Conservation (phyloP, 2,113 vertebrate species). For the Dryoscopus gambensis region DNA sequence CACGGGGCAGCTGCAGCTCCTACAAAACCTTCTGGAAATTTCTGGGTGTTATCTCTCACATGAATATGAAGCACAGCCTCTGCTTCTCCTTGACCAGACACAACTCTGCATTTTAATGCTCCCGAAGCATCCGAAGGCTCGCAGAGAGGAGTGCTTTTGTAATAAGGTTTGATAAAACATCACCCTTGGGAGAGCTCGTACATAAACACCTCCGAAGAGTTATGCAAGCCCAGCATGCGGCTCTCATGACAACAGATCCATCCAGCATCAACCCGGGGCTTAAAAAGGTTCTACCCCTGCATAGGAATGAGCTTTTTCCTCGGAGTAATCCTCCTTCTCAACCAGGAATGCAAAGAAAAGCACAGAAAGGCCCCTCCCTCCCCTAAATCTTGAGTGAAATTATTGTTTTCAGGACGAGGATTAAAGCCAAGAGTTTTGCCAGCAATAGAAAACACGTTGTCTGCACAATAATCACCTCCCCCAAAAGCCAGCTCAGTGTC, state of each 20-base stretch:
- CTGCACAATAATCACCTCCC: not conserved
- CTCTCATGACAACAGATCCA: not conserved
- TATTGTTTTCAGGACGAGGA: not conserved
- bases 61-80: not conserved
- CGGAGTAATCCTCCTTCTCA: not conserved
- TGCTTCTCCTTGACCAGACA: not conserved
- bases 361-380: not conserved
- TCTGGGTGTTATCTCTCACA: not conserved
- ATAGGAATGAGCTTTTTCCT: not conserved
- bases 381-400: not conserved
- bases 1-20: not conserved
- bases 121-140: not conserved
- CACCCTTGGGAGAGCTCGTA: conserved; percentile 14
- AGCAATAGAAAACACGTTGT: not conserved
- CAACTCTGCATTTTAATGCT: conserved; percentile 28
- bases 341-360: not conserved
- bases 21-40: not conserved
- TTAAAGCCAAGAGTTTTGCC: not conserved
- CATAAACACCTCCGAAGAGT: conserved; percentile 32
- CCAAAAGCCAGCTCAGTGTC: not conserved
- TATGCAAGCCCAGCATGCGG: not conserved
- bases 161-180: conserved; percentile 48
- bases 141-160: not conserved
- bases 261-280: not conserved
- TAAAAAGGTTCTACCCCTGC: not conserved